phyloP scores from a whole-genome alignment of 2,888 invertebrate genomes.

The Zaprionus obscuricornis region DNA sequence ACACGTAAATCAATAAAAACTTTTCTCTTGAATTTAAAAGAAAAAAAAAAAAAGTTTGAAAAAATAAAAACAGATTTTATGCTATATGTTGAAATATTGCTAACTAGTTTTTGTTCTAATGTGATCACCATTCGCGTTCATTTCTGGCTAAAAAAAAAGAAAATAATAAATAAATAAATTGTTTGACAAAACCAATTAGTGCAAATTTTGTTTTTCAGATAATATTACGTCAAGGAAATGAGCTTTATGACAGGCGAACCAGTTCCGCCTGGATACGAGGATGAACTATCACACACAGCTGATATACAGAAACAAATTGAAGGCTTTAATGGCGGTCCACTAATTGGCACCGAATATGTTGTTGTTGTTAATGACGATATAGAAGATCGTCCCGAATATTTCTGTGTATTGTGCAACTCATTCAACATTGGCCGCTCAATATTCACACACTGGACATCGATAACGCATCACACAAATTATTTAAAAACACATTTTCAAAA shows the following conservation, averaged over 20 bases:
- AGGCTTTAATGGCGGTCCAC: slow-evolving; percentile 83
- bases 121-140: too few relatives aligned
- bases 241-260: slow-evolving; percentile 86
- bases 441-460: slow-evolving; percentile 90
- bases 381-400: slow-evolving; percentile 89
- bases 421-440: slow-evolving; percentile 91
- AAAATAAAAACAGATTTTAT: too few relatives aligned
- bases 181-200: too few relatives aligned
- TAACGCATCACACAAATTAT: slow-evolving; percentile 90
- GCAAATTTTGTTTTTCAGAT: too few relatives aligned
- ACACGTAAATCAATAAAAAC: too few relatives aligned
- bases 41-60: too few relatives aligned
- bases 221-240: too few relatives aligned
- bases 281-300: slow-evolving; percentile 84
- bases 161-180: too few relatives aligned
- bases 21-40: too few relatives aligned
- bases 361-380: slow-evolving; percentile 88
- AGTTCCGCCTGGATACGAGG: slow-evolving; percentile 89
- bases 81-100: too few relatives aligned
- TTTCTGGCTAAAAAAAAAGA: too few relatives aligned
- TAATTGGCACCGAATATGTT: slow-evolving; percentile 91
- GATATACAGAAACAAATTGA: slow-evolving; percentile 85
- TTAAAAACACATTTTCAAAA: slow-evolving; percentile 85
- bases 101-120: too few relatives aligned
- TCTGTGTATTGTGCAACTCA: slow-evolving; percentile 91